Conservation (phyloP, 2,888 invertebrate species). For the Branchellion lobata region DNA sequence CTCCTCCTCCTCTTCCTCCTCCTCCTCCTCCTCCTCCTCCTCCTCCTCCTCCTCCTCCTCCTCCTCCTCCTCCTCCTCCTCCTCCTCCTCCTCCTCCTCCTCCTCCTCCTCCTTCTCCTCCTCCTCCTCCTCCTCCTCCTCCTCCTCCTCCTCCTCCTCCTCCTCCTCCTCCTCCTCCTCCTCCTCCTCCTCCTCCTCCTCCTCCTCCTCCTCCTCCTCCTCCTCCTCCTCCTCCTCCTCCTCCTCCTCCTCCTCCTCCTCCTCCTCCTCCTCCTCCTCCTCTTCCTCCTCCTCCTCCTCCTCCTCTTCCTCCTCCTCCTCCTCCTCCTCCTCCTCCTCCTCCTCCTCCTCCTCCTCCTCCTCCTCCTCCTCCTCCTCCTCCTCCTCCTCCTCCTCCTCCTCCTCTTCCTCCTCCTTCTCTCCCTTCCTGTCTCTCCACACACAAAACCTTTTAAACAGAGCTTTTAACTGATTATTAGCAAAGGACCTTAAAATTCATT, state of each 20-base stretch:
- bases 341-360: not conserved
- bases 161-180: not conserved
- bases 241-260: slow-evolving; percentile 7
- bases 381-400: not conserved
- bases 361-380: not conserved
- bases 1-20: not conserved
- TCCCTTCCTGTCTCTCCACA: no score
- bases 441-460: not conserved
- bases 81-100: slow-evolving; percentile 1
- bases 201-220: not conserved
- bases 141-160: not conserved
- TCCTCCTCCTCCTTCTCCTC: no score
- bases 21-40: not conserved
- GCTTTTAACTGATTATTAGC: no score
- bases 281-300: slow-evolving; percentile 11
- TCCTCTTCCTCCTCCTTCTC: slow-evolving; percentile 3
- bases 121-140: not conserved
- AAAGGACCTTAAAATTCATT: no score
- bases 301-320: slow-evolving; percentile 4
- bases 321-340: not conserved
- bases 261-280: slow-evolving; percentile 4
- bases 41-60: not conserved
- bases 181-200: not conserved
- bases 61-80: not conserved
- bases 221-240: not conserved